Conservation (phyloP, 2,797 vertebrate genomes). For the Hippopotamyrus pictus region DNA sequence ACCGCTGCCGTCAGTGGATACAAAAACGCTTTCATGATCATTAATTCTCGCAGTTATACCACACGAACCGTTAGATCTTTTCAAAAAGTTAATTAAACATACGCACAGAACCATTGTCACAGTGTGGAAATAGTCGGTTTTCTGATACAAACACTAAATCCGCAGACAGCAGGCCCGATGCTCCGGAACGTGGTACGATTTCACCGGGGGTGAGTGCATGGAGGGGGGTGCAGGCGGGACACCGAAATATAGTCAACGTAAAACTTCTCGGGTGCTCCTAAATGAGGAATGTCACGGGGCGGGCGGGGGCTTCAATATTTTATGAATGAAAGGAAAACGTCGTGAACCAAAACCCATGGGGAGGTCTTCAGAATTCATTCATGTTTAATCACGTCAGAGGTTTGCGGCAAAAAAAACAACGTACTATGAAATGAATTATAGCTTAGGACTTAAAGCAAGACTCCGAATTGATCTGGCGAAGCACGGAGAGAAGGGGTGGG, state of each 20-base stretch:
- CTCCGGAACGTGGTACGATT: not conserved
- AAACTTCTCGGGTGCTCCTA: not conserved
- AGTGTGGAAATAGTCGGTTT: not conserved
- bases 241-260: not conserved
- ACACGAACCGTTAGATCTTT: not conserved
- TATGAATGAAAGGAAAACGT: slow-evolving; percentile 13
- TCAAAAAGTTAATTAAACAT: not conserved
- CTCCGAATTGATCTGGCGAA: not conserved
- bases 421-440: not conserved
- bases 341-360: not conserved
- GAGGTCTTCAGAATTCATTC: not conserved
- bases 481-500: not conserved
- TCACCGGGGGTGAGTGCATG: not conserved
- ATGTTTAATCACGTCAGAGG: not conserved
- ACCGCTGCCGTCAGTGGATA: not conserved
- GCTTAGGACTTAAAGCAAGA: not conserved
- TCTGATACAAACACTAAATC: not conserved
- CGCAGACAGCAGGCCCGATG: not conserved
- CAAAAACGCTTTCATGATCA: not conserved
- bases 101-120: not conserved
- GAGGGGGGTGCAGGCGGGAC: not conserved
- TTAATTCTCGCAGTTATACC: not conserved
- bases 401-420: not conserved
- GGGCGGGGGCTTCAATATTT: not conserved
- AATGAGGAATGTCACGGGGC: not conserved